Percentiles rank a stretch among this genome's conserved stretches.
phyloP scores from a whole-genome alignment of 2,113 vertebrate genomes.

The Xenopus tropicalis region UCB_Xtro_10.0 CM004443.2:169744001-169744500 shows the following conservation, averaged over 20 bases:
- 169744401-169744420: background rate
- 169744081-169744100: no score
- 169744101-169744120: no score
- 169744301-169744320: background rate
- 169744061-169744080: no score
- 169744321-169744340: slow-evolving; percentile 18
- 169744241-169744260: slow-evolving; percentile 1
- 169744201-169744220: background rate
- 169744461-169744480: background rate
- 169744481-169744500: no score
- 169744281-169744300: slow-evolving; percentile 8
- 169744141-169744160: background rate
- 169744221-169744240: background rate
- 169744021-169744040: no score
- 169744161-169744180: background rate
- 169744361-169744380: slow-evolving; percentile 2
- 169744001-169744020: no score
- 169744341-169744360: slow-evolving; percentile 23
- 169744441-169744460: background rate
- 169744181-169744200: background rate
- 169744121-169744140: background rate
- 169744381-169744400: slow-evolving; percentile 1
- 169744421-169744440: background rate
- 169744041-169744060: no score
- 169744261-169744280: background rate